Evolutionary conservation across 2,797 vertebrate species (phyloP), one percentile per base, ranked within the genome.

Genomic region (Sphenodon punctatus): DNA sequence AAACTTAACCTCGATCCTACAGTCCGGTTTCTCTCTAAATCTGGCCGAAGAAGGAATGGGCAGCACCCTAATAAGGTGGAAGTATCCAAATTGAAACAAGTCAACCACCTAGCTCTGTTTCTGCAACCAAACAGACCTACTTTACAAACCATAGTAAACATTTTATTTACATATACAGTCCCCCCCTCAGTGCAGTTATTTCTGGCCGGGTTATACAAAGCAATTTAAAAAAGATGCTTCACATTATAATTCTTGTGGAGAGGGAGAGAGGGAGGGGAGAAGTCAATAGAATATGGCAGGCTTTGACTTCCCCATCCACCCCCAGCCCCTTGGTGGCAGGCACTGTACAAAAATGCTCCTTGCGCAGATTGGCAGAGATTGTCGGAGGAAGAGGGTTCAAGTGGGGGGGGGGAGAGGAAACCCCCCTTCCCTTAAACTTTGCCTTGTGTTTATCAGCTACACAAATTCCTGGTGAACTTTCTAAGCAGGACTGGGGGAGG

Each of bases 81-180:
- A 27, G 10, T 14, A 10, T 65, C 20, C 48, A 4, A 48, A 43
- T 36, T 3, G n/a, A 9, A 14, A 6, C 43, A 15, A 27, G 36
- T 41, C 48, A 42, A 6, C 15, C 38, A 56, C 27, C 9, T 41
- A 1, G 25, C 23, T 49, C 25, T 46, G 8, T 51, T 1, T n/a
- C 27, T 15, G 46, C 68, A 85, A 85, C 46, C 92, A 87, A 89
- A 67, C 68, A 78, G 63, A 71, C 73, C 8, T 88, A 86, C 89
- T n/a, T 89, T 95, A 93, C 93, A 95, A 96, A 96, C 95, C 93
- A 91, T 96, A 97, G 95, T 95, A 97, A 98, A 97, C 94, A 90
- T 97, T 99, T 99, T 98, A 99, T 99, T 98, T 99, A 99, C 98
- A 99, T 77, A 86, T 85, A 72, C 68, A n/a, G n/a, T n/a, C 13